A percentile compares a stretch with the other conserved stretches of the same genome.
Conservation (phyloP, 30 jellyfish, hydroid and myxozoan genomes). For the Aurelia sp. region DNA sequence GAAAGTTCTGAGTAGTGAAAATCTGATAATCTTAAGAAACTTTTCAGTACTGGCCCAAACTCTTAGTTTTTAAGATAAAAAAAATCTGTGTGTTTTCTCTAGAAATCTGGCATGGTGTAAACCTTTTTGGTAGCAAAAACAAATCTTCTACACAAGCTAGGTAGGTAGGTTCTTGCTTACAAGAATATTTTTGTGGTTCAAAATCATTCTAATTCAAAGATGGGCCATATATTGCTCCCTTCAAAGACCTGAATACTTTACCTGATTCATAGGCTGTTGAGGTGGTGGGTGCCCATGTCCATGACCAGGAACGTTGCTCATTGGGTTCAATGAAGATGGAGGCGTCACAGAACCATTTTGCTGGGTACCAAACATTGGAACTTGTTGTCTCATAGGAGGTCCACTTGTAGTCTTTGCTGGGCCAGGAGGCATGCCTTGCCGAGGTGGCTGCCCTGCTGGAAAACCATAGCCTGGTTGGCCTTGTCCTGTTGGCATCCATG, state of each 20-base stretch:
- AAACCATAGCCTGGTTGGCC: slow-evolving; percentile 8
- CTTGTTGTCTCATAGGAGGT: slow-evolving; percentile 34
- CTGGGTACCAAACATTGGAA: slow-evolving; percentile 60
- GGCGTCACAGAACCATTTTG: slow-evolving; percentile 61
- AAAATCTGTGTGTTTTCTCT: too few species aligned
- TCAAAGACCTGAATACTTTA: background rate
- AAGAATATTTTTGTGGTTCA: too few species aligned
- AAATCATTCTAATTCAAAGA: too few species aligned
- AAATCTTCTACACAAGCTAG: too few species aligned
- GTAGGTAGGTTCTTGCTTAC: too few species aligned
- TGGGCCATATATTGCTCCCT: too few species aligned
- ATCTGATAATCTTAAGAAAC: too few species aligned
- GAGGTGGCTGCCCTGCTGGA: slow-evolving; percentile 42
- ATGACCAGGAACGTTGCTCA: slow-evolving; percentile 22
- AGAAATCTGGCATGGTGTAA: too few species aligned
- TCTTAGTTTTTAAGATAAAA: too few species aligned
- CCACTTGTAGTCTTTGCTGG: slow-evolving; percentile 53
- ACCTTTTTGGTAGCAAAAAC: too few species aligned
- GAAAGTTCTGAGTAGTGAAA: too few species aligned
- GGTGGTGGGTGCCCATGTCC: slow-evolving; percentile 33
- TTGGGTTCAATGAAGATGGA: slow-evolving; percentile 62
- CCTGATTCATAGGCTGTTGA: slow-evolving; percentile 59
- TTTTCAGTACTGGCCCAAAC: too few species aligned
- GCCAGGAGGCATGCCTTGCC: slow-evolving; percentile 25
- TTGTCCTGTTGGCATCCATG: slow-evolving; percentile 54